These are phyloP conservation scores for Drosophila stalkeri DNA, from an alignment of 2,888 invertebrate species.

Conservation along the genomic window DNA sequence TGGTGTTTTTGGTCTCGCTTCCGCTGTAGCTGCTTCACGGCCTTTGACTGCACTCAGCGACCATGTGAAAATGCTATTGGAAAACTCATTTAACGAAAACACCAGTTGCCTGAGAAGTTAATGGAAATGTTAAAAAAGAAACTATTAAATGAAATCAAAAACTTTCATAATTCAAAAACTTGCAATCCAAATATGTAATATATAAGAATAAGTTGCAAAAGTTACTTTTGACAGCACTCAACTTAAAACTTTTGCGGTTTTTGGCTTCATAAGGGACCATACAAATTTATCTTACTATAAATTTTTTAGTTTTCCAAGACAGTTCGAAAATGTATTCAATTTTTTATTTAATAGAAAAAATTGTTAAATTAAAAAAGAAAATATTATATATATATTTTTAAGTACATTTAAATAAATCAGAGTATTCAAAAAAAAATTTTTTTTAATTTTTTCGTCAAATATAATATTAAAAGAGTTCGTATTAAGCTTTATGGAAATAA, in stretches of 20 bases:
- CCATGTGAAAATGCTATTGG: conserved; percentile 32
- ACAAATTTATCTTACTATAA: not conserved
- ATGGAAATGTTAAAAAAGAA: conserved; percentile 9
- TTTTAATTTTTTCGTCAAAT: too few relatives aligned
- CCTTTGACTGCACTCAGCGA: conserved; percentile 32
- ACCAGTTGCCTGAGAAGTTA: conserved; percentile 30
- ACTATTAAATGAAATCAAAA: conserved; percentile 16
- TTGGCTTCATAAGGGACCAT: too few relatives aligned
- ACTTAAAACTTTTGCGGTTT: not conserved
- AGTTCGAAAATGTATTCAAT: not conserved
- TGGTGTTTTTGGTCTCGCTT: conserved; percentile 43
- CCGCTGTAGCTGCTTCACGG: conserved; percentile 12
- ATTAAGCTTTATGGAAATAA: too few relatives aligned
- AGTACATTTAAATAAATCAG: too few relatives aligned
- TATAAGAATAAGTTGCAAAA: not conserved
- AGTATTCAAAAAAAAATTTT: too few relatives aligned
- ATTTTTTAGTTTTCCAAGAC: not conserved
- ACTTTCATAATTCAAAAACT: conserved; percentile 13
- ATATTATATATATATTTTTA: too few relatives aligned
- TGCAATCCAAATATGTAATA: conserved; percentile 1
- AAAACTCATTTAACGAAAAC: conserved; percentile 33
- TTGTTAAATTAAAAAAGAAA: too few relatives aligned
- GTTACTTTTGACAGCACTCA: not conserved
- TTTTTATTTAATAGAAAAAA: too few relatives aligned
- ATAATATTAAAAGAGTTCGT: too few relatives aligned